Percentiles rank a stretch among this genome's conserved stretches.
Evolutionary conservation across 2,113 vertebrate genomes (phyloP).

Genomic region (Herpailurus yagouaroundi): DNA sequence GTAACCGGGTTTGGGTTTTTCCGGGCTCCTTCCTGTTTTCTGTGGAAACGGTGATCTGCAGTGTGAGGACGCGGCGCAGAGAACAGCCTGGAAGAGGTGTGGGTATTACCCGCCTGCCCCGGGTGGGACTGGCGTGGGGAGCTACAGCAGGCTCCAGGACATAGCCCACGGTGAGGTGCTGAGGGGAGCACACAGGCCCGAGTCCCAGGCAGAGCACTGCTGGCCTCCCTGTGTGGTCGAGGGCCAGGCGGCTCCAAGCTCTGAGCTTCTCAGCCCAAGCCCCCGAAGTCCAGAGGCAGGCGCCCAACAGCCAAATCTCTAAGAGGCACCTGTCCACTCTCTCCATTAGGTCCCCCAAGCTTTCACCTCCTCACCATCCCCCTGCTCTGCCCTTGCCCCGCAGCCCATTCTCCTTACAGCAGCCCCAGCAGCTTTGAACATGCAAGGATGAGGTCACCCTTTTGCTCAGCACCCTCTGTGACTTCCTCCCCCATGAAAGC

Average conservation of each 20-base stretch:
- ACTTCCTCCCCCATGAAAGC: not conserved
- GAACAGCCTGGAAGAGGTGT: not conserved
- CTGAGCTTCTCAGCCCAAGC: too few relatives aligned
- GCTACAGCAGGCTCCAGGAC: not conserved
- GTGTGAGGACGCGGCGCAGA: not conserved
- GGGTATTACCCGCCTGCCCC: too few relatives aligned
- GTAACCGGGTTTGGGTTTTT: not conserved
- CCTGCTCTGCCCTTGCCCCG: too few relatives aligned
- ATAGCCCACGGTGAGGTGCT: not conserved
- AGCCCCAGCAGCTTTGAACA: not conserved
- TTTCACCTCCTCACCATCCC: not conserved
- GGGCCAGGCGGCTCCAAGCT: not conserved
- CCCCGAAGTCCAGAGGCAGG: not conserved
- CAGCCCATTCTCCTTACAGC: too few relatives aligned
- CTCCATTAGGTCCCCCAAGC: too few relatives aligned
- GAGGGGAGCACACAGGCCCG: not conserved
- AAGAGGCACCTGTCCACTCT: not conserved
- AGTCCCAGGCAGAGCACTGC: not conserved
- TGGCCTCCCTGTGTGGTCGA: accelerated
- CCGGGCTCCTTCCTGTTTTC: not conserved
- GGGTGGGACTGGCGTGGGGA: too few relatives aligned
- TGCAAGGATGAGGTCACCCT: too few relatives aligned
- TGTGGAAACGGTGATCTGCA: not conserved
- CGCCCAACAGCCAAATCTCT: not conserved
- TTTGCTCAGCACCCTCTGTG: not conserved